Conservation (phyloP, 2,888 invertebrate genomes). For the Hololepta plana region DNA sequence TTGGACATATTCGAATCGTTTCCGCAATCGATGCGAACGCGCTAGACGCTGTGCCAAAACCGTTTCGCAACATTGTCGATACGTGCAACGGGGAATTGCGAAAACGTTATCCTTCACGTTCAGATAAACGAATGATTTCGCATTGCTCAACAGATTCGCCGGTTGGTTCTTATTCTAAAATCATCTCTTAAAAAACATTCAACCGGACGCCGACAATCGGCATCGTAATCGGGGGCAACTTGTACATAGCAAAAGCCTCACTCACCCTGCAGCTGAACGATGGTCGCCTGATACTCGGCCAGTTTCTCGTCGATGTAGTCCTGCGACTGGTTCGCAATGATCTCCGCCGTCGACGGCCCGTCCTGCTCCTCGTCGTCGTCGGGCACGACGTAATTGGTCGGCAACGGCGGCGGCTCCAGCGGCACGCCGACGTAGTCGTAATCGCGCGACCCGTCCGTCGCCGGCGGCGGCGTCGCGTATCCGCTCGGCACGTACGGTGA, state of each 20-base stretch:
- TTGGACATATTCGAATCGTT: too few relatives aligned
- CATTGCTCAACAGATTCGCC: too few relatives aligned
- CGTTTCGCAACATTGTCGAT: too few relatives aligned
- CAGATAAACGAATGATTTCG: too few relatives aligned
- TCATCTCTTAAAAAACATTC: too few relatives aligned
- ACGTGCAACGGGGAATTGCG: too few relatives aligned
- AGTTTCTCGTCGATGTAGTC: constrained; percentile 88
- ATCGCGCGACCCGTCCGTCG: constrained; percentile 31
- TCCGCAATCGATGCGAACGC: too few relatives aligned
- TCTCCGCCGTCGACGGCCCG: constrained; percentile 78
- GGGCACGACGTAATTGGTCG: constrained; percentile 17
- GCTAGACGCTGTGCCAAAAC: too few relatives aligned
- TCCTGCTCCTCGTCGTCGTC: constrained; percentile 49
- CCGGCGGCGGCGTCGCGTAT: constrained; percentile 16
- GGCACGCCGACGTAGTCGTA: constrained; percentile 60
- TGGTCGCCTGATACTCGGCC: constrained; percentile 84
- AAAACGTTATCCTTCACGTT: too few relatives aligned
- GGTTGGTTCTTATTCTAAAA: too few relatives aligned
- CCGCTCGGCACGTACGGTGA: constrained; percentile 15
- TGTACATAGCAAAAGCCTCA: constrained; percentile 6
- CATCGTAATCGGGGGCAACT: too few relatives aligned
- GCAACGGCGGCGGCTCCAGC: constrained; percentile 37
- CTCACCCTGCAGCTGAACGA: constrained; percentile 76
- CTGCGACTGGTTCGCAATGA: constrained; percentile 84
- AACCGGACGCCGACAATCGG: too few relatives aligned